phyloP scores from a whole-genome alignment of 2,888 invertebrate species.

The Matsumyia berberina region DNA sequence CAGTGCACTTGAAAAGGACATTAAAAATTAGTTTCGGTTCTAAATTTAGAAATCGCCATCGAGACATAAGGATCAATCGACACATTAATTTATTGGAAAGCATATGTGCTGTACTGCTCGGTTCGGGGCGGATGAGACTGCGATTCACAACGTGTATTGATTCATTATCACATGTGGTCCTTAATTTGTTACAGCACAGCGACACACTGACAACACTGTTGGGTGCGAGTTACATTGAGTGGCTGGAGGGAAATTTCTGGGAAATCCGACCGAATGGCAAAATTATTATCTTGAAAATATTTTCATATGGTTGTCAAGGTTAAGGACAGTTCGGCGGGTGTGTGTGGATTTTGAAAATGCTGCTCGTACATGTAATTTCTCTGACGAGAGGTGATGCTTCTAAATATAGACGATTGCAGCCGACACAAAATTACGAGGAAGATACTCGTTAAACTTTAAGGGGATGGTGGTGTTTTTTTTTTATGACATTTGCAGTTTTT shows the following conservation, averaged over 20 bases:
- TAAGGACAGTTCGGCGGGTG: constrained; percentile 42
- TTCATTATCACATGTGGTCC: constrained; percentile 76
- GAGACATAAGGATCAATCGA: constrained; percentile 71
- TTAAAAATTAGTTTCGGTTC: constrained; percentile 73
- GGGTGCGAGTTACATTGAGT: constrained; percentile 12
- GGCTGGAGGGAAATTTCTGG: constrained; percentile 12
- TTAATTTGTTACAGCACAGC: constrained; percentile 69
- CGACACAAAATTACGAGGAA: neutral
- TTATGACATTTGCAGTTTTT: neutral
- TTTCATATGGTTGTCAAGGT: constrained; percentile 53
- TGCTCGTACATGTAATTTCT: too few relatives aligned
- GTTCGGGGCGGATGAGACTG: constrained; percentile 16
- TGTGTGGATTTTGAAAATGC: neutral
- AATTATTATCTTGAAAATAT: constrained; percentile 56
- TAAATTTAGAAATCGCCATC: constrained; percentile 75
- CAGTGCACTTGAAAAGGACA: constrained; percentile 73
- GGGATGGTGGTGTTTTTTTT: neutral
- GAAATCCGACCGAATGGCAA: constrained; percentile 45
- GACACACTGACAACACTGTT: constrained; percentile 45
- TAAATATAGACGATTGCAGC: constrained; percentile 24
- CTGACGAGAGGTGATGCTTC: constrained; percentile 30
- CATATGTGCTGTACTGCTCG: constrained; percentile 60
- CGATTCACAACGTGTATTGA: constrained; percentile 54
- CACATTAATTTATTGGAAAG: constrained; percentile 74
- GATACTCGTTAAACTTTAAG: neutral